phyloP scores from a whole-genome alignment of 2,888 invertebrate genomes.

The Eumacrocentrus americanus region DNA sequence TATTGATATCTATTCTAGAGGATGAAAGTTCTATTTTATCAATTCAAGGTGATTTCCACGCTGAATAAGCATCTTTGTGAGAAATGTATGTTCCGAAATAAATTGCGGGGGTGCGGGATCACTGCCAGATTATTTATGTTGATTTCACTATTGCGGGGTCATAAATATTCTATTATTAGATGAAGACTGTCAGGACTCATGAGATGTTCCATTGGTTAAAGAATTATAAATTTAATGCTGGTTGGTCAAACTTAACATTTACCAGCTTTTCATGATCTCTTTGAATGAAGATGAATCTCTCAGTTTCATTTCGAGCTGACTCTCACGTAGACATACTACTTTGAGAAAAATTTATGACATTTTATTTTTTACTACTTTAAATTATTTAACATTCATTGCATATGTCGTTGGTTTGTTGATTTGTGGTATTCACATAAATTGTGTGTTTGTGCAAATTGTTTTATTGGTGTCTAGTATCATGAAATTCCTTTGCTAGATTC shows the following conservation, averaged over 20 bases:
- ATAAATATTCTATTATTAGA: constrained; percentile 42
- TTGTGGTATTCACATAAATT: no score
- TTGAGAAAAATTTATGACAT: no score
- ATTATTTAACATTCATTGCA: no score
- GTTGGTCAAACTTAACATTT: constrained; percentile 27
- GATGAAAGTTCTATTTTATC: neutral
- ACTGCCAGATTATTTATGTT: constrained; percentile 31
- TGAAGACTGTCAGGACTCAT: constrained; percentile 34
- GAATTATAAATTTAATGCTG: constrained; percentile 35
- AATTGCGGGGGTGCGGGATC: constrained; percentile 29
- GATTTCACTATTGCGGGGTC: constrained; percentile 36
- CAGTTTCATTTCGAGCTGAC: constrained; percentile 27
- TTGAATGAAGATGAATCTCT: constrained; percentile 27
- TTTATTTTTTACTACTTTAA: no score
- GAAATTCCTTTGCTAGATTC: neutral
- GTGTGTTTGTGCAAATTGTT: neutral
- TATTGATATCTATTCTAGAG: neutral
- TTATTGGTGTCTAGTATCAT: no score
- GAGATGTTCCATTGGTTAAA: constrained; percentile 40
- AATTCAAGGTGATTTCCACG: constrained; percentile 3
- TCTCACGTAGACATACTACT: neutral
- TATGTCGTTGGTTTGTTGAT: neutral
- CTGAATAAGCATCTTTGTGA: constrained; percentile 4
- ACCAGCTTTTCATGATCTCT: constrained; percentile 17
- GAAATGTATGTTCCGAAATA: constrained; percentile 19